A percentile compares a stretch with the other conserved stretches of the same genome.
These are phyloP conservation scores for Ceyx cyanopectus DNA, from an alignment of 2,113 vertebrate genomes.

Conservation along the genomic window DNA sequence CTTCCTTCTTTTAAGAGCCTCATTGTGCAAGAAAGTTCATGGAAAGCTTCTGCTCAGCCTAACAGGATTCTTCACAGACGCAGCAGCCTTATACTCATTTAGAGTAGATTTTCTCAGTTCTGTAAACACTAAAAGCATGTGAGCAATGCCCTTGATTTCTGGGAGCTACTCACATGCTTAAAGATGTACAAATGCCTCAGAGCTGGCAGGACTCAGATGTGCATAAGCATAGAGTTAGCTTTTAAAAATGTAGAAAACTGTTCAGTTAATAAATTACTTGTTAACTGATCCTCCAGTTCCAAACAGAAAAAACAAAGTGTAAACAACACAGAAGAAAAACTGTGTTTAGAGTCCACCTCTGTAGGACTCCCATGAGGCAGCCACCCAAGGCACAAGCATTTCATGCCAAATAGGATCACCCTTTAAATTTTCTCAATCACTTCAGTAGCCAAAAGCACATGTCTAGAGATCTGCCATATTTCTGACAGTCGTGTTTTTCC, in stretches of 20 bases:
- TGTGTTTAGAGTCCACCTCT: not conserved
- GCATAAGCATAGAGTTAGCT: constrained; percentile 8
- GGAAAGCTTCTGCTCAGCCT: not conserved
- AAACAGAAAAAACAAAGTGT: not conserved
- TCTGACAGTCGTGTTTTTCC: not conserved
- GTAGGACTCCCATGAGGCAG: not conserved
- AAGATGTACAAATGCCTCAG: not conserved
- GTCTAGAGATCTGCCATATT: not conserved
- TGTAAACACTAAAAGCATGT: not conserved
- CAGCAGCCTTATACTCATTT: not conserved
- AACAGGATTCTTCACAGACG: fast-evolving
- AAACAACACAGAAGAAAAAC: not conserved
- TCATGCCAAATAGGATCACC: not conserved
- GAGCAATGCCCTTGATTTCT: constrained; percentile 23
- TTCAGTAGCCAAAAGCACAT: not conserved
- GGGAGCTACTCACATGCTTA: not conserved
- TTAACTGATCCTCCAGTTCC: constrained; percentile 2
- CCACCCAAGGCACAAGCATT: fast-evolving
- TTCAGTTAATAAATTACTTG: constrained; percentile 35
- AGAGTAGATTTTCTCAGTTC: not conserved
- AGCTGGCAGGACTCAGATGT: not conserved
- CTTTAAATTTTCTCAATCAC: not conserved
- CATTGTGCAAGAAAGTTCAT: not conserved
- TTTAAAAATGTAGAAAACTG: not conserved
- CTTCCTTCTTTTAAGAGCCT: not conserved